A percentile compares a stretch with the other conserved stretches of the same genome.
phyloP scores from a whole-genome alignment of 2,113 vertebrate genomes.

The Puffinus mauretanicus region DNA sequence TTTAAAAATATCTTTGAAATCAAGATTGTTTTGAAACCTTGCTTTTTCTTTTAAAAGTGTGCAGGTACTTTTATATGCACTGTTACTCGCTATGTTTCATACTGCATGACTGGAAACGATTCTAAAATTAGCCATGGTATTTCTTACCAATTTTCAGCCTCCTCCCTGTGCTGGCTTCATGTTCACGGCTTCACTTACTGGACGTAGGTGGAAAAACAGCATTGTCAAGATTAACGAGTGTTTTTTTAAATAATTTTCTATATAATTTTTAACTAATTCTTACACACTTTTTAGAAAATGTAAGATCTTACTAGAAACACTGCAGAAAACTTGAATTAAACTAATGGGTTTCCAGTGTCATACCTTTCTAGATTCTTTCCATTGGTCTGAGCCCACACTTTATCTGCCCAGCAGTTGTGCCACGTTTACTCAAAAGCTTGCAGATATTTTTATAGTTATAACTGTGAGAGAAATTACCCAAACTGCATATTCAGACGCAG shows the following conservation, averaged over 20 bases:
- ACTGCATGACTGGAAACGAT: not conserved
- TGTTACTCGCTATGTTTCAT: not conserved
- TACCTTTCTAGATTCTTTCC: not conserved
- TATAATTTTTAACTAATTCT: not conserved
- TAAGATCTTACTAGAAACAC: not conserved
- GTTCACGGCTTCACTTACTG: not conserved
- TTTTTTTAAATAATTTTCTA: not conserved
- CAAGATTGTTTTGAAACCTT: not conserved
- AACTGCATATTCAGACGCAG: not conserved
- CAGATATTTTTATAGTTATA: not conserved
- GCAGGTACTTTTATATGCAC: not conserved
- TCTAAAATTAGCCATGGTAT: slow-evolving; percentile 2
- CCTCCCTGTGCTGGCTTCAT: not conserved
- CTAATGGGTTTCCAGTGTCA: not conserved
- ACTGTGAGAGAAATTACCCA: not conserved
- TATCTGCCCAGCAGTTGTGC: not conserved
- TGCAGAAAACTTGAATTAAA: not conserved
- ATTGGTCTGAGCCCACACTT: not conserved
- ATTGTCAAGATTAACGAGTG: not conserved
- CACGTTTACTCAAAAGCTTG: not conserved
- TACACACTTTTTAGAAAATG: accelerated
- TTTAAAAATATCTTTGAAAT: not conserved
- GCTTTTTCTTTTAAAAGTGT: not conserved
- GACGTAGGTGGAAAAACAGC: not conserved
- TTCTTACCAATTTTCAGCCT: not conserved